Percentiles rank a stretch among this genome's conserved stretches.
phyloP scores from a whole-genome alignment of 2,113 vertebrate species.

The Gambusia affinis region DNA sequence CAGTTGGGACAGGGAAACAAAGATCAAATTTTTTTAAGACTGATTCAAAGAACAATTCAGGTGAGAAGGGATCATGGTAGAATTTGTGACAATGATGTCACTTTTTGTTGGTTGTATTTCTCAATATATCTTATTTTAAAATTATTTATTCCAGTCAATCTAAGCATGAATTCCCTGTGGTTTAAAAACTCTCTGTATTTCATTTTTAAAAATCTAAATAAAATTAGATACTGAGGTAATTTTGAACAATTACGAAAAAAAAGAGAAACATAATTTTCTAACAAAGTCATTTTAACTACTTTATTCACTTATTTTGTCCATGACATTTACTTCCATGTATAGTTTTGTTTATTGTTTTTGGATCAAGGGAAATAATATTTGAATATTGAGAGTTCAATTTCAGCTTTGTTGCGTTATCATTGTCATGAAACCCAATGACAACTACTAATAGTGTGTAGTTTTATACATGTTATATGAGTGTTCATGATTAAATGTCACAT shows the following conservation, averaged over 20 bases:
- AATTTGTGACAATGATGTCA: conserved; percentile 17
- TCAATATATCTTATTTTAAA: conserved; percentile 16
- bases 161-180: neutral
- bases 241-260: neutral
- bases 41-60: conserved; percentile 22
- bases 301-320: conserved; percentile 4
- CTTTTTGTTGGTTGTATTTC: conserved; percentile 2
- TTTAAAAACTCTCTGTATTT: neutral
- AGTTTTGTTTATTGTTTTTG: neutral
- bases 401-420: no score
- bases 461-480: no score
- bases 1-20: neutral
- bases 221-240: neutral
- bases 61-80: conserved; percentile 31
- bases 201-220: conserved; percentile 3
- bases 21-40: neutral
- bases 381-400: no score
- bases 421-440: no score
- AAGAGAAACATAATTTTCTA: conserved; percentile 2
- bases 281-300: conserved; percentile 14
- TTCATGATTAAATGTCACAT: no score
- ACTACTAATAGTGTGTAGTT: no score
- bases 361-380: no score
- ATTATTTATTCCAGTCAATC: conserved; percentile 2
- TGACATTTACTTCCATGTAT: neutral